phyloP scores from a whole-genome alignment of 1,140 invertebrate species.

The Drosophila biarmipes region DNA sequence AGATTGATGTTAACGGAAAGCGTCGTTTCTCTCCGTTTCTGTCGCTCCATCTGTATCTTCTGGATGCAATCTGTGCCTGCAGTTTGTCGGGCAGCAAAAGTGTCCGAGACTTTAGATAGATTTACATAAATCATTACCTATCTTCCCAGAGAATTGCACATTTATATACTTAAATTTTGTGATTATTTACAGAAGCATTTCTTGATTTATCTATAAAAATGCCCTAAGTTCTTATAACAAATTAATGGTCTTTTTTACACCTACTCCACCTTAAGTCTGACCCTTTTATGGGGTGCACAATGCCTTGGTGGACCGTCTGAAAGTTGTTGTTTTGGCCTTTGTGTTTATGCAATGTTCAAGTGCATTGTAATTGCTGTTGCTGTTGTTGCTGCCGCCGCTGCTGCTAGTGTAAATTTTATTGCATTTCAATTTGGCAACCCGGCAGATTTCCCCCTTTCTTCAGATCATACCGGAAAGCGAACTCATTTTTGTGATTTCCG shows the following conservation, averaged over 20 bases:
- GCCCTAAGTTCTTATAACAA: too few species aligned
- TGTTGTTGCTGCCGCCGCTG: constrained; percentile 38
- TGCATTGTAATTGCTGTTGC: constrained; percentile 65
- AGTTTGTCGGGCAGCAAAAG: constrained; percentile 6
- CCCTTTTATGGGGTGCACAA: constrained; percentile 53
- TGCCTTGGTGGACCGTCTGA: not conserved
- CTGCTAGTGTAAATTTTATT: constrained; percentile 74
- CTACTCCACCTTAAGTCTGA: not conserved
- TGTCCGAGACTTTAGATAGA: too few species aligned
- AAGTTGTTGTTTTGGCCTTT: constrained; percentile 32
- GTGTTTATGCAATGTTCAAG: constrained; percentile 41
- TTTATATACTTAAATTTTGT: too few species aligned
- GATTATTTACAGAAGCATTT: too few species aligned
- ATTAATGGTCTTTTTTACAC: not conserved
- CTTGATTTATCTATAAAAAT: not conserved
- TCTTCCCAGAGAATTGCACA: too few species aligned
- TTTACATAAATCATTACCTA: too few species aligned
- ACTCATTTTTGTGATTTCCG: constrained; percentile 80
- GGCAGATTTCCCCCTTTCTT: constrained; percentile 58
- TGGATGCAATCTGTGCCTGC: constrained; percentile 26
- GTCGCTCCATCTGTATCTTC: constrained; percentile 46
- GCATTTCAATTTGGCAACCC: constrained; percentile 76
- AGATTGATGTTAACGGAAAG: constrained; percentile 85
- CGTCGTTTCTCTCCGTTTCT: constrained; percentile 64
- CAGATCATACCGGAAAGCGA: constrained; percentile 65